phyloP scores from a whole-genome alignment of 2,113 vertebrate species.

The Cathartes aura region DNA sequence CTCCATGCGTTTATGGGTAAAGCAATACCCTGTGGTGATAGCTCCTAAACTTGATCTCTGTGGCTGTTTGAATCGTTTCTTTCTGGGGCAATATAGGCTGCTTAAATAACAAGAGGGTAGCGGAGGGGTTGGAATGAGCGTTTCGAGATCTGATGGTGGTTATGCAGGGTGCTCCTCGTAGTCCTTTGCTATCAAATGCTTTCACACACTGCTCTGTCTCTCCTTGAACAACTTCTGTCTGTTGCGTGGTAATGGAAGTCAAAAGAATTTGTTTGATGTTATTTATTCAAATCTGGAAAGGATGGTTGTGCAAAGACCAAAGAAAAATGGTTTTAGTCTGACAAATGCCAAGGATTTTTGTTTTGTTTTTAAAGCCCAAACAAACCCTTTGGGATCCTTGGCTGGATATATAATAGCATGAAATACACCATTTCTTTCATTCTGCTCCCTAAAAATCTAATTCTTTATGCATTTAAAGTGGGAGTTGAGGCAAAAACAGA shows the following conservation, averaged over 20 bases:
- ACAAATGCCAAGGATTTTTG: conserved; percentile 59
- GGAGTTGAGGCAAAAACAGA: conserved; percentile 42
- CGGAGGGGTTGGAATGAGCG: neutral
- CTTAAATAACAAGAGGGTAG: neutral
- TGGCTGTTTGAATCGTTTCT: neutral
- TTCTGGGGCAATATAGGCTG: neutral
- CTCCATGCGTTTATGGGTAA: neutral
- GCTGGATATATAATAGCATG: conserved; percentile 52
- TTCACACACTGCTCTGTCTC: neutral
- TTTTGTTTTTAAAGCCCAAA: conserved; percentile 62
- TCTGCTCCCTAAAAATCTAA: conserved; percentile 54
- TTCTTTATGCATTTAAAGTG: conserved; percentile 64
- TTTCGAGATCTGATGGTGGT: neutral
- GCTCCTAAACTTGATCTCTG: neutral
- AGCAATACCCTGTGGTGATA: neutral
- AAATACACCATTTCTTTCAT: conserved; percentile 58
- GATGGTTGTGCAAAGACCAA: conserved; percentile 43
- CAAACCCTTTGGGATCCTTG: conserved; percentile 58
- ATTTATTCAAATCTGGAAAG: conserved; percentile 54
- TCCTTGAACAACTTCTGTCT: neutral
- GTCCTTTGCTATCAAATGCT: neutral
- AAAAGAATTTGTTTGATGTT: conserved; percentile 52
- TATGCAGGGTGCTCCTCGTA: neutral
- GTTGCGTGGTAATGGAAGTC: neutral
- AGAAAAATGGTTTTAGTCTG: conserved; percentile 59